Evolutionary conservation across 2,797 vertebrate species (phyloP).

Genomic region (Melanotaenia boesemani): DNA sequence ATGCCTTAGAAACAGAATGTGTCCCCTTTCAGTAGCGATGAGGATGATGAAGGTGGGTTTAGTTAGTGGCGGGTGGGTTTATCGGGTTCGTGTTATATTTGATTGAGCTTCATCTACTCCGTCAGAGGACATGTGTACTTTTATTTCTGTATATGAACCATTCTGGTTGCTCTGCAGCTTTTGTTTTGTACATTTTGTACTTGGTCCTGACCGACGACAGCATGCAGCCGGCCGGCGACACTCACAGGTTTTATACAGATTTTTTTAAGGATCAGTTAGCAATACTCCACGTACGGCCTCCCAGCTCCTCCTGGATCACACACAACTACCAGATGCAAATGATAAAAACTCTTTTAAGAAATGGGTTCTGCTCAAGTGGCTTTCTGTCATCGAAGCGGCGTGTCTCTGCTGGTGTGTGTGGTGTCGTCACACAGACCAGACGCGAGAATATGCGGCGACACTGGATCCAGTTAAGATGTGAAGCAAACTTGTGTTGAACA

Average conservation of each 20-base stretch:
- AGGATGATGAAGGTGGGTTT: conserved; percentile 14
- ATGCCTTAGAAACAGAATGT: conserved; percentile 75
- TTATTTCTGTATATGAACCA: conserved; percentile 77
- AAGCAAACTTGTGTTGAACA: not conserved
- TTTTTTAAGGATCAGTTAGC: conserved; percentile 71
- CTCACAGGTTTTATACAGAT: conserved; percentile 84
- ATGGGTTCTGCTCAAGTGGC: not conserved
- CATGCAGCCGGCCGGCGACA: conserved; percentile 78
- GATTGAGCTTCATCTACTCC: conserved; percentile 62
- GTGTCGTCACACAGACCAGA: no score
- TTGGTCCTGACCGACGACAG: conserved; percentile 77
- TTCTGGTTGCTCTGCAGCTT: conserved; percentile 80
- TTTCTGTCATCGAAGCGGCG: no score
- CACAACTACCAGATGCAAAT: conserved; percentile 65
- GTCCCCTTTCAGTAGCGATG: conserved; percentile 43
- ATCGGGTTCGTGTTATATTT: conserved; percentile 46
- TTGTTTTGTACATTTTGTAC: conserved; percentile 87
- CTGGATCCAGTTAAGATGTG: conserved; percentile 10
- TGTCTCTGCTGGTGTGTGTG: no score
- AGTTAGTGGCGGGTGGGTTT: not conserved
- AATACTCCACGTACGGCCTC: conserved; percentile 74
- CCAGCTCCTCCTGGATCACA: conserved; percentile 40
- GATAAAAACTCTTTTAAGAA: conserved; percentile 50
- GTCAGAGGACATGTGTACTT: conserved; percentile 67
- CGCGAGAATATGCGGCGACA: not conserved